Conservation (phyloP, 2,888 invertebrate species). For the Psylliodes chrysocephalus region DNA sequence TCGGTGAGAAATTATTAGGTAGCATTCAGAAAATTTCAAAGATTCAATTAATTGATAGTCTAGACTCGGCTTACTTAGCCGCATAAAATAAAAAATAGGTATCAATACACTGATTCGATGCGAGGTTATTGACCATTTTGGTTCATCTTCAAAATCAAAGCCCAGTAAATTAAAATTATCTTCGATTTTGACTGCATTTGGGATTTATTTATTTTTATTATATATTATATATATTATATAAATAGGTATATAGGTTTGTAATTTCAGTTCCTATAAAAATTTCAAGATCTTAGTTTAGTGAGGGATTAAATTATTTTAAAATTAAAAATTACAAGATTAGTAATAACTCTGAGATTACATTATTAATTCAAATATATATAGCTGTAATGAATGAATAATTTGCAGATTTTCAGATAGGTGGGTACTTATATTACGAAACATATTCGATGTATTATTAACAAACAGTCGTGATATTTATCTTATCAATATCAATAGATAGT, state of each 20-base stretch:
- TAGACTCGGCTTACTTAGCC: neutral
- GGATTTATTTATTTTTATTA: no score
- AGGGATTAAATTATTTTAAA: no score
- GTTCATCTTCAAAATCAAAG: neutral
- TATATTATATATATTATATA: no score
- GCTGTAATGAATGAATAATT: neutral
- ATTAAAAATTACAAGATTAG: no score
- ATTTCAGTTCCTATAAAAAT: no score
- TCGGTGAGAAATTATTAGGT: neutral
- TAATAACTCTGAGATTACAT: no score
- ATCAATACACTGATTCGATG: neutral
- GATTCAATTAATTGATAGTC: neutral
- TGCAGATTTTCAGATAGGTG: neutral
- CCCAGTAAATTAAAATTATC: neutral
- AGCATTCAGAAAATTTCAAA: neutral
- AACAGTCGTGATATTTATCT: neutral
- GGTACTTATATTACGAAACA: neutral
- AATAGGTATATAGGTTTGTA: no score
- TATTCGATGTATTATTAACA: neutral
- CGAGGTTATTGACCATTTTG: neutral
- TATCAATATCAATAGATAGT: neutral
- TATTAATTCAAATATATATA: neutral
- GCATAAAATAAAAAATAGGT: neutral
- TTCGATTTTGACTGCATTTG: neutral
- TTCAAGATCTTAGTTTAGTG: no score